Evolutionary conservation across 2,113 vertebrate genomes (phyloP).

Genomic region (Oryzias curvinotus): DNA sequence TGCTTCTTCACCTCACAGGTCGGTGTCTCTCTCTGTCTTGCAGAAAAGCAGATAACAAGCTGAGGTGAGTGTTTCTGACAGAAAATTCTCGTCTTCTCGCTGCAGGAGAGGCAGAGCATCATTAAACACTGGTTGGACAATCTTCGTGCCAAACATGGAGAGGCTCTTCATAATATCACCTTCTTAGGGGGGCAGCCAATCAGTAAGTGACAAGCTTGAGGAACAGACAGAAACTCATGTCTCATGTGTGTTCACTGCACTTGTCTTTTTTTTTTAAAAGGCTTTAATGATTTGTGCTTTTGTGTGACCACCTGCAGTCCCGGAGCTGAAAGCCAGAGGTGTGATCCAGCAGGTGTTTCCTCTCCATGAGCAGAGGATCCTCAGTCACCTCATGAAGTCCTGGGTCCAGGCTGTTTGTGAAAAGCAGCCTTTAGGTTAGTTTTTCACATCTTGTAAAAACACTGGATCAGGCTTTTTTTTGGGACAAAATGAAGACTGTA

Average conservation of each 20-base stretch:
- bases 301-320: constrained; percentile 75
- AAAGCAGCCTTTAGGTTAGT: constrained; percentile 90
- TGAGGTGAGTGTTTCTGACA: background rate
- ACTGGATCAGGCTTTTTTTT: background rate
- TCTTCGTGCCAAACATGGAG: constrained; percentile 92
- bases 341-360: constrained; percentile 97
- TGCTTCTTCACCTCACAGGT: constrained; percentile 98
- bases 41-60: background rate
- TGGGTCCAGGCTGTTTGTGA: constrained; percentile 97
- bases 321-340: constrained; percentile 88
- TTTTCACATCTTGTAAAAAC: background rate
- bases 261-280: background rate
- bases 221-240: too few relatives aligned
- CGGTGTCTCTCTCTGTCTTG: constrained; percentile 10
- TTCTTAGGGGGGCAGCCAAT: constrained; percentile 98
- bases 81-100: background rate
- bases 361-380: constrained; percentile 92
- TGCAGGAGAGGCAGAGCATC: constrained; percentile 94
- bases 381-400: constrained; percentile 93
- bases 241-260: background rate
- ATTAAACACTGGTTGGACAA: constrained; percentile 97
- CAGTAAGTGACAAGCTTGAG: constrained; percentile 79
- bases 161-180: constrained; percentile 91
- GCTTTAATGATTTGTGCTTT: background rate
- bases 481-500: background rate